These are phyloP conservation scores for Geococcyx californianus DNA, from an alignment of 2,113 vertebrate species.

Conservation along the genomic window DNA sequence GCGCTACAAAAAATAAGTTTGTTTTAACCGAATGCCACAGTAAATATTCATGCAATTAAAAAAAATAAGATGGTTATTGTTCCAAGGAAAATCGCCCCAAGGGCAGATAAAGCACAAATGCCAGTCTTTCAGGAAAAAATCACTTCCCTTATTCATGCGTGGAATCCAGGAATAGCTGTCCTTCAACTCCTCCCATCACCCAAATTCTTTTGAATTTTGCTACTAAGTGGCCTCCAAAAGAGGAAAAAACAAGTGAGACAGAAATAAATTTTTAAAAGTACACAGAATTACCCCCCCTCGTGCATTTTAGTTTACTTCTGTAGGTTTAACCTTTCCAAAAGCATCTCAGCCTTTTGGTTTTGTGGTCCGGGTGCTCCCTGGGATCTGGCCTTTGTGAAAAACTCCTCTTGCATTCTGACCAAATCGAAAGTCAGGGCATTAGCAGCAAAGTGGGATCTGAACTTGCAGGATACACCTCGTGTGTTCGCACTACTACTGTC, in stretches of 20 bases:
- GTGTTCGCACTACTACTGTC: background rate
- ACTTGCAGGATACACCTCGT: background rate
- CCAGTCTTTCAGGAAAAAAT: constrained; percentile 43
- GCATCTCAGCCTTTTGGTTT: background rate
- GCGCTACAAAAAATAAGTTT: constrained; percentile 44
- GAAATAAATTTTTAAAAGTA: background rate
- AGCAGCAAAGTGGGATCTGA: background rate
- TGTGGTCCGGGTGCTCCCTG: background rate
- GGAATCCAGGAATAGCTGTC: constrained; percentile 39
- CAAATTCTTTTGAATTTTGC: constrained; percentile 28
- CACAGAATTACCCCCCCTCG: background rate
- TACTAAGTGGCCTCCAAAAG: background rate
- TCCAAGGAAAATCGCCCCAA: constrained; percentile 46
- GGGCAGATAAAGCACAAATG: constrained; percentile 42
- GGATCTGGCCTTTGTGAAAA: background rate
- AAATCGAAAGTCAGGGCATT: background rate
- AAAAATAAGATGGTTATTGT: constrained; percentile 46
- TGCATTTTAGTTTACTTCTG: background rate
- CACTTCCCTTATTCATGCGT: constrained; percentile 27
- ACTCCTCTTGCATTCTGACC: background rate
- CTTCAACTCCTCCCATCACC: constrained; percentile 26
- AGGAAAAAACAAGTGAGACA: background rate
- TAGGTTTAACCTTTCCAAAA: background rate
- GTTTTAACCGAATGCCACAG: constrained; percentile 67
- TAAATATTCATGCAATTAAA: constrained; percentile 55